Conservation (phyloP, 2,113 vertebrate genomes). For the Zootoca vivipara region DNA sequence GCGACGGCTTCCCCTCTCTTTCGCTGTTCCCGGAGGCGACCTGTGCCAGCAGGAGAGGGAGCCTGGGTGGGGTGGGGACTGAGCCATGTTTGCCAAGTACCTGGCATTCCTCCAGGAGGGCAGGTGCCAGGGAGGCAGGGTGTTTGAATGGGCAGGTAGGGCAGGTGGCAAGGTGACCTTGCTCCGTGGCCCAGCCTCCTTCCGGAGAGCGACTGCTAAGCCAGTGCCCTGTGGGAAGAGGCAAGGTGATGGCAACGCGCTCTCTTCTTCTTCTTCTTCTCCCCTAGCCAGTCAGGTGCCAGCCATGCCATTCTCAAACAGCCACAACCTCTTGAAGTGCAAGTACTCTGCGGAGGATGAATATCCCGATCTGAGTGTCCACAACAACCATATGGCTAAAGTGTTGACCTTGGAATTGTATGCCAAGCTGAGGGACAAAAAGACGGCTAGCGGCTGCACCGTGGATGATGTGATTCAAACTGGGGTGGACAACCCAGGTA, state of each 20-base stretch:
- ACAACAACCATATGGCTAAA: conserved; percentile 98
- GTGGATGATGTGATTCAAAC: conserved; percentile 95
- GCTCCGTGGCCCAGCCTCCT: conserved; percentile 5
- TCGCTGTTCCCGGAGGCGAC: too few species aligned
- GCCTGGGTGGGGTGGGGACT: background rate
- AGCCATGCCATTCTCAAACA: conserved; percentile 96
- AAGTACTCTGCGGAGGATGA: conserved; percentile 80
- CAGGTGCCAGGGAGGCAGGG: background rate
- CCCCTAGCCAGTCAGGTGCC: conserved; percentile 70
- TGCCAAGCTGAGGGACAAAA: conserved; percentile 81
- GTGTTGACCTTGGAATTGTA: conserved; percentile 87
- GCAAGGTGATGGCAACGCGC: conserved; percentile 48
- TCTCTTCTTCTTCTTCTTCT: conserved; percentile 31
- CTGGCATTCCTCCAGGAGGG: background rate
- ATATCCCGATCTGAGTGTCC: conserved; percentile 88
- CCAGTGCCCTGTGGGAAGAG: background rate
- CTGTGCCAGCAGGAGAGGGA: background rate
- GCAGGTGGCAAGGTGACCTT: conserved; percentile 65
- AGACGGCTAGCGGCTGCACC: conserved; percentile 90
- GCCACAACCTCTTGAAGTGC: conserved; percentile 90
- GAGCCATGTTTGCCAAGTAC: background rate
- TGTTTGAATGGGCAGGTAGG: conserved; percentile 21
- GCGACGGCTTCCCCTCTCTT: background rate
- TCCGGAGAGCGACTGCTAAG: accelerated
- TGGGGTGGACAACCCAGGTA: conserved; percentile 96